phyloP scores from a whole-genome alignment of 2,888 invertebrate genomes.

The Xylota segnis region DNA sequence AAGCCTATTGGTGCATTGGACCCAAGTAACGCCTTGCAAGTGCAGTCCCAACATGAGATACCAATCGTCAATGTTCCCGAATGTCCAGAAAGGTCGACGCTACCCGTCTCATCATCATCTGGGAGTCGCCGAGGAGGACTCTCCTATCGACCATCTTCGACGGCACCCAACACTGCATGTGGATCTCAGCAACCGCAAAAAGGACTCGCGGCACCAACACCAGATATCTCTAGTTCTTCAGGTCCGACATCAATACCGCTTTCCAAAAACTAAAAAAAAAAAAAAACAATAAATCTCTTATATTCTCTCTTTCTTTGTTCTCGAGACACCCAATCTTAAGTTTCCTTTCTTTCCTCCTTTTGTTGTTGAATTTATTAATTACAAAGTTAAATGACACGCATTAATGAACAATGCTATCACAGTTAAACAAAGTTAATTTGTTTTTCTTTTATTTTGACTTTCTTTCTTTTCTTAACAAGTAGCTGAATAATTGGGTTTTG shows the following conservation, averaged over 20 bases:
- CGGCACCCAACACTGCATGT: conserved; percentile 80
- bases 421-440: conserved; percentile 38
- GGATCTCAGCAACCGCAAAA: conserved; percentile 82
- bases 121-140: conserved; percentile 73
- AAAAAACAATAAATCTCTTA: conserved; percentile 43
- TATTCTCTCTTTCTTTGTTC: conserved; percentile 53
- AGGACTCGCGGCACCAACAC: conserved; percentile 86
- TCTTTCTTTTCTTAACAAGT: conserved; percentile 22
- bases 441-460: conserved; percentile 7
- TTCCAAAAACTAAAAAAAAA: conserved; percentile 33
- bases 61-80: conserved; percentile 84
- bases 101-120: conserved; percentile 49
- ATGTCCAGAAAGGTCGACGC: conserved; percentile 79
- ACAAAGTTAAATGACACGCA: conserved; percentile 51
- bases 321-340: conserved; percentile 33
- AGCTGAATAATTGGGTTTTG: conserved; percentile 18
- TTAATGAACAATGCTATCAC: conserved; percentile 47
- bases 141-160: conserved; percentile 75
- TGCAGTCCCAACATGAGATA: conserved; percentile 80
- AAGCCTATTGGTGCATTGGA: conserved; percentile 72
- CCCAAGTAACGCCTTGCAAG: conserved; percentile 66
- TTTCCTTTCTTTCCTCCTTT: conserved; percentile 7
- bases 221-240: conserved; percentile 85
- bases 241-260: conserved; percentile 82
- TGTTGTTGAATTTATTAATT: conserved; percentile 37